Evolutionary conservation across 2,797 vertebrate species (phyloP), one percentile per base, ranked within the genome.

Genomic region (Intellagama lesueurii): DNA sequence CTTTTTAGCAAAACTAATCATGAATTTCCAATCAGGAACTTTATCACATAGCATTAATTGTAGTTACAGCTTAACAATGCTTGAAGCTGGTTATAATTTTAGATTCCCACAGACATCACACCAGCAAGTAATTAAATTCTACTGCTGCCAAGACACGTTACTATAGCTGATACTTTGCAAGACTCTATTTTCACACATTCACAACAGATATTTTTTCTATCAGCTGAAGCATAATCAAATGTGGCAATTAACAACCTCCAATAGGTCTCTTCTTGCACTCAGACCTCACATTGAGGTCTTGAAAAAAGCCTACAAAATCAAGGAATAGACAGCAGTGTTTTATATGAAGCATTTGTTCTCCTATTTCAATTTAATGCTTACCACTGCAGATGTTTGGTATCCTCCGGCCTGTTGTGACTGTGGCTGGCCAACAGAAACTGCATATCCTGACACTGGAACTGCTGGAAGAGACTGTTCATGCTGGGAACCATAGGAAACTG

Each of bases 401-500:
- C 96, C 96, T 86, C 95, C 97, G 12, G 96, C 96, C n/a, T 96
- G 95, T 22, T 97, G 97, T 0, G 96, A 90, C 11, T 97, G 96
- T 84, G 95, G 94, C 83, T 95, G 96, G 86, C 95, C 95, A 83
- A 88, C 91, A 68, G 98, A 90, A 81, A 97, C 94, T 76, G 96
- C 92, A 87, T 98, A 98, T 0, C 96, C 97, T 81, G 97, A 95
- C 72, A 96, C 94, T 79, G 96, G 92, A 83, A 94, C 91, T 91
- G 95, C 95, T 80, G 97, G 96, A 92, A 97, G 95, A 69, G 97
- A 87, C 94, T 98, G 98, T 86, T 97, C 98, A 1, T 97, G 97
- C 66, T 98, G 97, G 92, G 98, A 98, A 84, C 98, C 97, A 91
- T 98, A 99, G 0, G 98, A 98, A 96, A 98, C 97, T 78, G 96